phyloP scores from a whole-genome alignment of 2,797 vertebrate species.

The Cryptoprocta ferox region DNA sequence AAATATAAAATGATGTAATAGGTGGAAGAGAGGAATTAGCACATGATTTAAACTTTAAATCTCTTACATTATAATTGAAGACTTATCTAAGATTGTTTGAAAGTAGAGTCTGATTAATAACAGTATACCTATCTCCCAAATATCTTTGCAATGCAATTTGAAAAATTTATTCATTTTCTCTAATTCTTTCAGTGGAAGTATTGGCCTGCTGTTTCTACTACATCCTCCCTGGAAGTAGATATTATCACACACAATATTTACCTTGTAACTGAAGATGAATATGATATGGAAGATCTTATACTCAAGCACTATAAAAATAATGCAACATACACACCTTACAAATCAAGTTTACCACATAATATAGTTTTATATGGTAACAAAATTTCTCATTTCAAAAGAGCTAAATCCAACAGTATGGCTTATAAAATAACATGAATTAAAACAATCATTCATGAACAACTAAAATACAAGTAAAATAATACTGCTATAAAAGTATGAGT shows the following conservation, averaged over 20 bases:
- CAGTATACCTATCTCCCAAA: not conserved
- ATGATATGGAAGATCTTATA: not conserved
- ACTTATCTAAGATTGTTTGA: not conserved
- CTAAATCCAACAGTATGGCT: not conserved
- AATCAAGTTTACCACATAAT: not conserved
- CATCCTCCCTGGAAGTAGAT: not conserved
- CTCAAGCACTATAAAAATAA: not conserved
- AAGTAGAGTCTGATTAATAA: not conserved
- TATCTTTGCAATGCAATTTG: not conserved
- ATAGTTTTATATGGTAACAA: not conserved
- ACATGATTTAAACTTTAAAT: not conserved
- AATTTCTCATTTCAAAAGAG: not conserved
- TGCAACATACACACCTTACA: not conserved
- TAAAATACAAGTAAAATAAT: not conserved
- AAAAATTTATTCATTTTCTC: not conserved
- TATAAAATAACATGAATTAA: not conserved
- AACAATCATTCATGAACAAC: not conserved
- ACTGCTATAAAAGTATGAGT: not conserved
- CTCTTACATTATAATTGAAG: not conserved
- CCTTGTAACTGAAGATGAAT: not conserved
- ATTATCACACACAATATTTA: not conserved
- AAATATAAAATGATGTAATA: not conserved
- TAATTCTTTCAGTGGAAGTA: not conserved
- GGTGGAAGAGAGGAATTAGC: not conserved
- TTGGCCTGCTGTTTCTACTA: not conserved